phyloP scores from a whole-genome alignment of 2,888 invertebrate species.

The Spialia ferax region DNA sequence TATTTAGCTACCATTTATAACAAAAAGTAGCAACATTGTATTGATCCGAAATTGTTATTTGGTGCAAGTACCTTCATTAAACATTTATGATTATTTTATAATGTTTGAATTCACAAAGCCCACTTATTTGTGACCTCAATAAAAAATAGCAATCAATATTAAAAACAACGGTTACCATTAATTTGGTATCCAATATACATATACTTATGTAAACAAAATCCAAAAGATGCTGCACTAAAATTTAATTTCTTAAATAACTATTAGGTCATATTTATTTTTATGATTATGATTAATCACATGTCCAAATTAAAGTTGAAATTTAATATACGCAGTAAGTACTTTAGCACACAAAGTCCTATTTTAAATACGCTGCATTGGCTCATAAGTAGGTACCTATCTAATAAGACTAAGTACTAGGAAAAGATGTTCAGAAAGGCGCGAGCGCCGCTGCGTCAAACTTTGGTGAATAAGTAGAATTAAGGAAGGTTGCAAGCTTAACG shows the following conservation, averaged over 20 bases:
- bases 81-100: not conserved
- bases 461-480: constrained; percentile 80
- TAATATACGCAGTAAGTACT: too few species aligned
- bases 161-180: too few species aligned
- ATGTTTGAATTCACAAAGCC: not conserved
- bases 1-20: not conserved
- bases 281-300: too few species aligned
- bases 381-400: not conserved
- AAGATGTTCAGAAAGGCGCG: constrained; percentile 45
- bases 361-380: not conserved
- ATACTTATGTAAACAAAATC: too few species aligned
- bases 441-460: constrained; percentile 58
- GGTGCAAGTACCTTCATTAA: not conserved
- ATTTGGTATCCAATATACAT: too few species aligned
- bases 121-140: too few species aligned
- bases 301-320: too few species aligned
- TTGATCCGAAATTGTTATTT: not conserved
- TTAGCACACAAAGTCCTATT: too few species aligned
- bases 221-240: too few species aligned
- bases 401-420: constrained; percentile 14
- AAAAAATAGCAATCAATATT: too few species aligned
- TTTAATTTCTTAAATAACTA: too few species aligned
- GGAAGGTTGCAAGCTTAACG: constrained; percentile 81
- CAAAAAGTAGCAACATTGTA: constrained; percentile 20
- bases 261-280: too few species aligned